Percentiles rank a stretch among this genome's conserved stretches.
phyloP scores from a whole-genome alignment of 2,888 invertebrate genomes.

The Dicyrtomina minuta region DNA sequence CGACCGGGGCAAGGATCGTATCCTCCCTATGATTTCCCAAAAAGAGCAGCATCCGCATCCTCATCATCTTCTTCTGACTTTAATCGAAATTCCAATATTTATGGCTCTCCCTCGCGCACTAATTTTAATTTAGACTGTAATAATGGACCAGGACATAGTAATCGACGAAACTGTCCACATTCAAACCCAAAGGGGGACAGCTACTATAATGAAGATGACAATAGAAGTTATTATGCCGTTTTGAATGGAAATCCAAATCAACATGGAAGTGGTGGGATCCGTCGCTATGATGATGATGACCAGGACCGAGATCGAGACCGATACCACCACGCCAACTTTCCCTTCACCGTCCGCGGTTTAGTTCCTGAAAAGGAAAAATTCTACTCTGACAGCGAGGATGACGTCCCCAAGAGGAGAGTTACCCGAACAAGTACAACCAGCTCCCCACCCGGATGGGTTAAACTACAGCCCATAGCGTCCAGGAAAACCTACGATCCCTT shows the following conservation, averaged over 20 bases:
- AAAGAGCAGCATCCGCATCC: neutral
- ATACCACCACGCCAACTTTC: constrained; percentile 13
- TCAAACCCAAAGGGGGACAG: neutral
- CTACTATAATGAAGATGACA: constrained; percentile 35
- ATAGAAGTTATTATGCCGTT: constrained; percentile 40
- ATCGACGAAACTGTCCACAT: constrained; percentile 9
- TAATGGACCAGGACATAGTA: constrained; percentile 8
- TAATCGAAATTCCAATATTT: neutral
- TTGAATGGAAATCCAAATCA: constrained; percentile 33
- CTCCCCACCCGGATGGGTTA: constrained; percentile 47
- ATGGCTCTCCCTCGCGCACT: neutral
- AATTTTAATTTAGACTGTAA: constrained; percentile 1
- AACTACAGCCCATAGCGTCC: constrained; percentile 43
- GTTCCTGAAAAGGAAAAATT: constrained; percentile 18
- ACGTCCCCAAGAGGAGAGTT: constrained; percentile 3
- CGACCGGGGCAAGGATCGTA: neutral
- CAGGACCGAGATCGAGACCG: neutral
- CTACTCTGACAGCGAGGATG: constrained; percentile 11
- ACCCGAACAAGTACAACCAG: constrained; percentile 26
- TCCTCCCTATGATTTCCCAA: neutral
- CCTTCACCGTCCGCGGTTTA: constrained; percentile 20
- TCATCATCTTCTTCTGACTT: neutral
- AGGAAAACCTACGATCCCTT: constrained; percentile 47
- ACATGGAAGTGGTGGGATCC: constrained; percentile 12
- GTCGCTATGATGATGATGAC: constrained; percentile 14